These are phyloP conservation scores for Rhabdophis nuchalis DNA, from an alignment of 2,797 vertebrate genomes.

Conservation along the genomic window DNA sequence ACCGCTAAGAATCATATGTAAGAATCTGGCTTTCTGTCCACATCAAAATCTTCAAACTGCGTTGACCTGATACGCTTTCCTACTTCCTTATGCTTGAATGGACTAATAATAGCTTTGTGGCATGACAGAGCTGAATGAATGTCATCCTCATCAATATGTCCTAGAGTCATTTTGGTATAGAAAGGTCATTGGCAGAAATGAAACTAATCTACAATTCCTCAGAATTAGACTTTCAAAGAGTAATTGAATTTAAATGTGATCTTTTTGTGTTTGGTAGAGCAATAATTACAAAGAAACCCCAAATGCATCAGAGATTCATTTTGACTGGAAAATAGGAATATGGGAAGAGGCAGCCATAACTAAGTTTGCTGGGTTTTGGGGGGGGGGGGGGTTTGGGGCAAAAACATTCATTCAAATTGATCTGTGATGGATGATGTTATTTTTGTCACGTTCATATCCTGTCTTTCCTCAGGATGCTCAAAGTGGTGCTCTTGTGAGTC, in stretches of 20 bases:
- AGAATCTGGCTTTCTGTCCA: conserved; percentile 44
- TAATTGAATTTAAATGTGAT: not conserved
- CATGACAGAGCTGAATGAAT: conserved; percentile 52
- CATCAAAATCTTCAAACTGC: conserved; percentile 44
- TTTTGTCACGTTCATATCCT: not conserved
- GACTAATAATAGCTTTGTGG: conserved; percentile 68
- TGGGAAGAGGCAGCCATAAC: not conserved
- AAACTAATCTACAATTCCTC: conserved; percentile 16
- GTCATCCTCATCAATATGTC: conserved; percentile 50
- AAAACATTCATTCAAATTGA: not conserved
- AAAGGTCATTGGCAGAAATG: conserved; percentile 59
- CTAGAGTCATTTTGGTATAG: conserved; percentile 45
- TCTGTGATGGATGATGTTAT: not conserved
- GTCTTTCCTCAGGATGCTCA: not conserved
- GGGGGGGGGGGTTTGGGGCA: no score
- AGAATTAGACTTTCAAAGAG: conserved; percentile 33
- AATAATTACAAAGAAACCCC: not conserved
- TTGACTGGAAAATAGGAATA: conserved; percentile 14
- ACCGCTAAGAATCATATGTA: conserved; percentile 49
- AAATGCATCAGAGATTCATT: not conserved
- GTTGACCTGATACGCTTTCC: conserved; percentile 50
- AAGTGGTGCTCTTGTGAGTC: not conserved
- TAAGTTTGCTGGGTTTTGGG: not conserved
- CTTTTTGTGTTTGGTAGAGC: not conserved
- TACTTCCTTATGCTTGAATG: conserved; percentile 59